These are phyloP conservation scores for Fulica atra DNA, from an alignment of 2,113 vertebrate genomes.

Conservation along the genomic window DNA sequence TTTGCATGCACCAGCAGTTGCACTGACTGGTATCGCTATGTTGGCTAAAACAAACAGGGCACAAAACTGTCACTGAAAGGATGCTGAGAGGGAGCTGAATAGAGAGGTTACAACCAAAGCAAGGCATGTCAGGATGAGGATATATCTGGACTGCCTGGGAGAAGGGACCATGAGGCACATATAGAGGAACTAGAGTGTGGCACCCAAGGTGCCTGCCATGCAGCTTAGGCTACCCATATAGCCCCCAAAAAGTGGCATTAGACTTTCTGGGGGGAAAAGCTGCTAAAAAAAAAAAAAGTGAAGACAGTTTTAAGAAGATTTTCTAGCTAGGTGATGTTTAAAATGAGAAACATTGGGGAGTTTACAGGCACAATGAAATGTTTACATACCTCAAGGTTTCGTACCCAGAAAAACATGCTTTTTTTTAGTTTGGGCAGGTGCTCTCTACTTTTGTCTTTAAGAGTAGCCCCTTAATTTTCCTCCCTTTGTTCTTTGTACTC, in stretches of 20 bases:
- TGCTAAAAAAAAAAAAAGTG: not conserved
- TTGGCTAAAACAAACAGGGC: not conserved
- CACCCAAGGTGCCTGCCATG: not conserved
- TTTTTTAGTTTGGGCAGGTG: not conserved
- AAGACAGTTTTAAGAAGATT: not conserved
- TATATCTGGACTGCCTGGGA: not conserved
- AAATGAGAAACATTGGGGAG: not conserved
- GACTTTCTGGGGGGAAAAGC: not conserved
- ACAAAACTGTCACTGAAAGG: not conserved
- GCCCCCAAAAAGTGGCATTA: fast-evolving
- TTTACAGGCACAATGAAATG: not conserved
- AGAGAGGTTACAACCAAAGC: not conserved
- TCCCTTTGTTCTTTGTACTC: not conserved
- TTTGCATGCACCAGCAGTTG: not conserved
- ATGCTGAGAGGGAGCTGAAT: not conserved
- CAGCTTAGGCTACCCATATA: not conserved
- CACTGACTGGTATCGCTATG: not conserved
- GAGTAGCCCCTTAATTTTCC: not conserved
- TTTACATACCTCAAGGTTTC: not conserved
- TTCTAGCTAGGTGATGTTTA: not conserved
- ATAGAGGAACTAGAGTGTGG: fast-evolving
- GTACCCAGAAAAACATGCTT: fast-evolving
- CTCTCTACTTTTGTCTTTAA: not conserved
- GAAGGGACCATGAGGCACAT: not conserved
- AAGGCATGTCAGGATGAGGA: not conserved